phyloP scores from a whole-genome alignment of 2,888 invertebrate genomes.

The Boloria euphrosyne region DNA sequence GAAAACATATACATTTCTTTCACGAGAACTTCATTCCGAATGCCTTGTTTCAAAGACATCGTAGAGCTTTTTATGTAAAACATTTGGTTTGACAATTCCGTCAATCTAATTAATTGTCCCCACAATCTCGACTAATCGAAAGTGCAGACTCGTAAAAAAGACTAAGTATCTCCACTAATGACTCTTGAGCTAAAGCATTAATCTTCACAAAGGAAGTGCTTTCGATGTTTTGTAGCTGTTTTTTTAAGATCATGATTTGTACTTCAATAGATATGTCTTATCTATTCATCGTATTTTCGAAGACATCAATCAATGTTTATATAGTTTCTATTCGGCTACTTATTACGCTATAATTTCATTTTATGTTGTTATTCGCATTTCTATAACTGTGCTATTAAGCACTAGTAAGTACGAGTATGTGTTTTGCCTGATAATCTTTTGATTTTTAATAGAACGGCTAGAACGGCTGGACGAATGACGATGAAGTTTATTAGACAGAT shows the following conservation, averaged over 20 bases:
- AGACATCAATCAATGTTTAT: conserved; percentile 4
- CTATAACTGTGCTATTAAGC: too few species aligned
- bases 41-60: neutral
- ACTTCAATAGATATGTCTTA: conserved; percentile 7
- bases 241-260: conserved; percentile 13
- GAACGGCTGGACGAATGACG: too few species aligned
- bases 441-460: too few species aligned
- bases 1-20: neutral
- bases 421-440: too few species aligned
- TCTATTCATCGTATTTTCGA: conserved; percentile 1
- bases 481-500: too few species aligned
- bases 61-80: neutral
- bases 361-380: too few species aligned
- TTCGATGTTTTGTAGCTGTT: conserved; percentile 24
- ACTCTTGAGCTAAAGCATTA: conserved; percentile 32
- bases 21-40: neutral
- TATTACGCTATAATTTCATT: too few species aligned
- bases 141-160: conserved; percentile 23
- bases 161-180: conserved; percentile 20
- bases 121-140: conserved; percentile 24
- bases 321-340: too few species aligned
- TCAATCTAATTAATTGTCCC: conserved; percentile 25
- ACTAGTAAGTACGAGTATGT: too few species aligned
- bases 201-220: conserved; percentile 32
- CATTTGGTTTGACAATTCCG: conserved; percentile 9